Base-by-base conservation (phyloP, 1,140 invertebrate genomes). In the Lepidurus arcticus region DNA sequence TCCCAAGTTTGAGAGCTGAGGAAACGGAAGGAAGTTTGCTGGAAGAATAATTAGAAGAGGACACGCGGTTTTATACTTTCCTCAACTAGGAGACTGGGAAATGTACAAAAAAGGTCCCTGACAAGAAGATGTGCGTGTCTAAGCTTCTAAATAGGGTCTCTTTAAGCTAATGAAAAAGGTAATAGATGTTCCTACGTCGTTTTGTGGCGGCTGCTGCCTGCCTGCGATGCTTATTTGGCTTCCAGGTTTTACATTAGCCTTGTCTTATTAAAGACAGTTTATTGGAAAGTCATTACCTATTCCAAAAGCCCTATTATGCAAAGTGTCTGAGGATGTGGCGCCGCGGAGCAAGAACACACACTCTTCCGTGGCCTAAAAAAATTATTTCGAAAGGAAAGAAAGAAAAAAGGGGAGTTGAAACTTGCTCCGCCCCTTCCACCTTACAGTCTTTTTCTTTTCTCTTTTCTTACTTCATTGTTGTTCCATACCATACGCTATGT, bases 201-300 rank as follows among this genome's bases (percentile, higher is more conserved):
- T 65, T 65, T 65, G 53, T 65, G 53, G 53, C n/a, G 16, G 53
- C 21, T 21, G 21, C 21, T 13, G 21, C 53, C 6, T 65, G 53
- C 16, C 53, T 65, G 16, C 53, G 34, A 34, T 34, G 34, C 34
- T 34, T 65, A 65, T 21, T 65, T 65, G 53, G 53, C 21, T 65
- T 65, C 16, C 53, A 65, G 53, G 7, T 65, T 47, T 65, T 21
- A 13, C 13, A 13, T 65, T 13, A 7, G 53, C 53, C 53, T 9
- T 65, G 9, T 65, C 21, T 65, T 65, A 65, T 65, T 65, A 65
- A 21, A 65, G 53, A 65, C 53, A 65, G 53, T 65, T 65, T 65
- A 65, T 65, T 65, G 53, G 53, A 65, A 65, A 65, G 53, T 65
- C 53, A 65, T 65, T 65, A 65, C 53, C 53, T 65, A 65, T 16